A percentile compares a stretch with the other conserved stretches of the same genome.
Conservation (phyloP, 2,797 vertebrate genomes). For the Falco berigora region DNA sequence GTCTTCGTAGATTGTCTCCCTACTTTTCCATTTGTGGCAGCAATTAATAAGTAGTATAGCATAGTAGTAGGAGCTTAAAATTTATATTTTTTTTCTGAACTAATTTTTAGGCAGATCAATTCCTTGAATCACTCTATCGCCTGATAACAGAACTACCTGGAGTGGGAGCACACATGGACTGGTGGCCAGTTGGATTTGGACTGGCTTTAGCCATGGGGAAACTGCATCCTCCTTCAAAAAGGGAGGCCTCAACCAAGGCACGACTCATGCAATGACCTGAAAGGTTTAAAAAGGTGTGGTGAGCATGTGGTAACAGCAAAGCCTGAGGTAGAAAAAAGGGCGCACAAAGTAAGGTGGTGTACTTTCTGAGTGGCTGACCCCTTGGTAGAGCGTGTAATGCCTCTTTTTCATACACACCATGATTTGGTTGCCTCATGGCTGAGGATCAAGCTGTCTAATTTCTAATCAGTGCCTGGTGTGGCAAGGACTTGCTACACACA, state of each 20-base stretch:
- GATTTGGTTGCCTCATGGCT: not conserved
- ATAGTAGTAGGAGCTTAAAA: not conserved
- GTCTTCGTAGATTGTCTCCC: not conserved
- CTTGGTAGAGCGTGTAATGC: accelerated
- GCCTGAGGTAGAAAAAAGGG: not conserved
- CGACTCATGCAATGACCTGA: not conserved
- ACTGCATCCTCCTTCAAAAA: not conserved
- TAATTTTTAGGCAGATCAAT: not conserved
- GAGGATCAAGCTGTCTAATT: not conserved
- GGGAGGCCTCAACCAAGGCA: not conserved
- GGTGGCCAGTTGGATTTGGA: not conserved
- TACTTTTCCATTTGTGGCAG: not conserved
- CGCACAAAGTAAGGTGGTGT: not conserved
- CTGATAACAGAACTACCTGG: not conserved
- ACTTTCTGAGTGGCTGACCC: not conserved
- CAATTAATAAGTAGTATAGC: not conserved
- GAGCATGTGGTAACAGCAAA: not conserved
- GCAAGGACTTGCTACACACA: not conserved
- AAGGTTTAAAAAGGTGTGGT: not conserved
- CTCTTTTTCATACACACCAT: not conserved
- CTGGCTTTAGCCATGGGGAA: not conserved
- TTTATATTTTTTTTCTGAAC: not conserved
- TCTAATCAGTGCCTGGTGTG: not conserved
- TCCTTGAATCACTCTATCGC: not conserved
- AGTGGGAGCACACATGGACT: accelerated